Conservation (phyloP, 2,113 vertebrate species). For the Verasper variegatus region DNA sequence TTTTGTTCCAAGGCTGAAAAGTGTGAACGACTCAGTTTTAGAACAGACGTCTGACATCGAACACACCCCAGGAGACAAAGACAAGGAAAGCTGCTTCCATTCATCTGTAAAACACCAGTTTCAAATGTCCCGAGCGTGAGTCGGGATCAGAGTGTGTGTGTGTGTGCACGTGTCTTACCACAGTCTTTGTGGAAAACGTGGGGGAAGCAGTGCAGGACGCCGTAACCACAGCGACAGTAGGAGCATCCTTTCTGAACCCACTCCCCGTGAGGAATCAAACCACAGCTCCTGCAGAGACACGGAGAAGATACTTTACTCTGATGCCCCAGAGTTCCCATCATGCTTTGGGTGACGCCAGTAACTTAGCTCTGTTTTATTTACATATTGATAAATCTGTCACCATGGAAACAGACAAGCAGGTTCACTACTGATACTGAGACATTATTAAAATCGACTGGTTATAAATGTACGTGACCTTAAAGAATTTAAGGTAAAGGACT, state of each 20-base stretch:
- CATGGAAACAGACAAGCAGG: too few relatives aligned
- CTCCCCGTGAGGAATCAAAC: constrained; percentile 62
- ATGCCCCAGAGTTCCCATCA: not conserved
- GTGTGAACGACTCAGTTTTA: constrained; percentile 30
- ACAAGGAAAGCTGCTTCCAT: not conserved
- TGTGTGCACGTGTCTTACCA: constrained; percentile 60
- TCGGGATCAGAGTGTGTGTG: not conserved
- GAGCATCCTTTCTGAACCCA: constrained; percentile 79
- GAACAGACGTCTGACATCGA: not conserved
- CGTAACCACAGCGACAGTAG: constrained; percentile 75
- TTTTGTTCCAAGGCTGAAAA: not conserved
- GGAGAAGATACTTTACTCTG: not conserved
- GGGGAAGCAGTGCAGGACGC: constrained; percentile 76
- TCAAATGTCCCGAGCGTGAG: not conserved
- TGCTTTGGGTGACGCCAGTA: not conserved
- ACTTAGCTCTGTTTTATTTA: too few relatives aligned
- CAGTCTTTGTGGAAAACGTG: constrained; percentile 75
- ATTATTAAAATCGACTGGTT: too few relatives aligned
- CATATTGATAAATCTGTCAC: too few relatives aligned
- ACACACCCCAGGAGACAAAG: not conserved
- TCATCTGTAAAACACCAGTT: not conserved
- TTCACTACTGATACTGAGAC: too few relatives aligned
- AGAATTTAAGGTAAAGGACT: too few relatives aligned
- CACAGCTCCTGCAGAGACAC: constrained; percentile 68
- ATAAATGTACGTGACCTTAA: too few relatives aligned